A percentile compares a stretch with the other conserved stretches of the same genome.
phyloP scores from a whole-genome alignment of 2,113 vertebrate species.

The Addax nasomaculatus region DNA sequence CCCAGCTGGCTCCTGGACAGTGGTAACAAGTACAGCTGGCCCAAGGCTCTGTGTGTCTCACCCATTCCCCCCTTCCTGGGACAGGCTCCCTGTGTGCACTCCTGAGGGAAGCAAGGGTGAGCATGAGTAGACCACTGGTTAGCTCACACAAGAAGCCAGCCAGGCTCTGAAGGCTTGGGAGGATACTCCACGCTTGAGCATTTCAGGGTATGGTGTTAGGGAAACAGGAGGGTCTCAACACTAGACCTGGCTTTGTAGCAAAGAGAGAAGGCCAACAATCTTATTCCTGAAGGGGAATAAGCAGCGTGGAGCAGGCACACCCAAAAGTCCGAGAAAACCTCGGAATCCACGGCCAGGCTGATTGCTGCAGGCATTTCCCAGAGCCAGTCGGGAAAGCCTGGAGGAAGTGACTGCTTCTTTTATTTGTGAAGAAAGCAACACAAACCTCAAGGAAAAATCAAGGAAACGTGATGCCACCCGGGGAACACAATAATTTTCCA shows the following conservation, averaged over 20 bases:
- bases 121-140: not conserved
- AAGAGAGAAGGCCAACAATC: not conserved
- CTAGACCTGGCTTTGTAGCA: not conserved
- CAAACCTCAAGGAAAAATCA: not conserved
- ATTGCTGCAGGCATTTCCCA: not conserved
- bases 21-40: not conserved
- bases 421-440: not conserved
- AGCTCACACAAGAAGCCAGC: not conserved
- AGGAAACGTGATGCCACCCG: not conserved
- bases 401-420: not conserved
- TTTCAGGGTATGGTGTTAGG: accelerated
- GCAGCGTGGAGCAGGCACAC: accelerated
- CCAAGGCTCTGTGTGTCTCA: accelerated
- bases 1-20: not conserved
- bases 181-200: accelerated
- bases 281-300: no score
- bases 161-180: accelerated
- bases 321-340: not conserved
- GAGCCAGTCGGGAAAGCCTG: not conserved
- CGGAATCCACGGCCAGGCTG: not conserved
- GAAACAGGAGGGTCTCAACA: not conserved
- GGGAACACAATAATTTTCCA: not conserved
- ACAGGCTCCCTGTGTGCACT: accelerated
- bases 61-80: accelerated
- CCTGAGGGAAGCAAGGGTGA: not conserved